Base-by-base conservation (phyloP, 1,140 invertebrate species). In the Conus betulinus region DNA sequence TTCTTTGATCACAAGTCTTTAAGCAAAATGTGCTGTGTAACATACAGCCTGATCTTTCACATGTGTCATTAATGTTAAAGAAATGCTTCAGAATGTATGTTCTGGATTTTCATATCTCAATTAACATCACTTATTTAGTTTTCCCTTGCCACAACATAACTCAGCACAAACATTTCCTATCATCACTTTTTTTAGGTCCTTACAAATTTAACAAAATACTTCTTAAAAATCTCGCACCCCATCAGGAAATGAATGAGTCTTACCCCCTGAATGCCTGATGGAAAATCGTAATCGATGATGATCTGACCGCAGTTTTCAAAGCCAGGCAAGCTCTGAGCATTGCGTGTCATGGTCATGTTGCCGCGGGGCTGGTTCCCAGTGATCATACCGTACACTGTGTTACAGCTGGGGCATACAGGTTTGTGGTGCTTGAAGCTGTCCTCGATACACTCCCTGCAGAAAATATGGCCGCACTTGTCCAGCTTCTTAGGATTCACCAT, bases 351-450 rank as follows among this genome's bases (percentile, higher is more conserved):
- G 25, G 79, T 87, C 92, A 93, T 93, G 5, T 78, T 85, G 3
- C 92, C 92, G 2, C 39, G 39, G 11, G 92, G 92, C 88, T 91
- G 90, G 55, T 92, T 93, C 7, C 92, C 92, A 7, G 27, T 83
- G 15, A 90, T 83, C 23, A 89, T 83, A 1, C 91, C 91, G 84
- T 92, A 92, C 81, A 90, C 57, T 13, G 27, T 89, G 51, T 91
- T 91, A 85, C 92, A 93, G 13, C 84, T 87, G 5, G 92, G 91
- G 89, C 92, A 93, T 6, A 86, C 88, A 0, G 91, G 91, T 57
- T 90, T 88, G 67, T 84, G 81, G 67, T 88, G 82, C 20, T 39
- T 23, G 79, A 92, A 91, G 86, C 87, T 84, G 76, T 89, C 53
- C 4, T 89, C 81, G 17, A 92, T 92, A 60, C 91, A 92, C 25